Conservation (phyloP, 2,888 invertebrate species). For the Dermolepida albohirtum region DNA sequence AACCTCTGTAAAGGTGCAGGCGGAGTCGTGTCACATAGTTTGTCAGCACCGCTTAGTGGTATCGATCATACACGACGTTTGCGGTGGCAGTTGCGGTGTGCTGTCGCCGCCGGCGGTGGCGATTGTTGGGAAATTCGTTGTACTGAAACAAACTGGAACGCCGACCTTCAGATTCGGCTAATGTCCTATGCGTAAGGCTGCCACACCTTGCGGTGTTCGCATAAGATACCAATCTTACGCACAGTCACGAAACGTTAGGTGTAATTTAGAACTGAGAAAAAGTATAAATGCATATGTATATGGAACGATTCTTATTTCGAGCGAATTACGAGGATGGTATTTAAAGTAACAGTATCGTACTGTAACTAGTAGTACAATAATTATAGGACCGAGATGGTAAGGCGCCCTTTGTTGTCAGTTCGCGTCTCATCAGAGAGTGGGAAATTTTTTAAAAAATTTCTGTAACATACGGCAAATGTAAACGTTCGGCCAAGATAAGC, state of each 20-base stretch:
- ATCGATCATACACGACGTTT: slow-evolving; percentile 4
- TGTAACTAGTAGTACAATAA: too few species aligned
- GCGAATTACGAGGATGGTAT: too few species aligned
- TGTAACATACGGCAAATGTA: too few species aligned
- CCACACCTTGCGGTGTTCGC: slow-evolving; percentile 12
- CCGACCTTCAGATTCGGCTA: slow-evolving; percentile 25
- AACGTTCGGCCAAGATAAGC: too few species aligned
- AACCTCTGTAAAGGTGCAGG: slow-evolving; percentile 7
- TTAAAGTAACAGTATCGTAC: too few species aligned
- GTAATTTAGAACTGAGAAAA: too few species aligned
- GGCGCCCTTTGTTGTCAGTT: too few species aligned
- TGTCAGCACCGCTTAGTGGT: neutral
- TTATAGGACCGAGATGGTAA: too few species aligned
- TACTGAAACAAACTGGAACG: slow-evolving; percentile 14
- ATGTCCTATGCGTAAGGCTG: slow-evolving; percentile 12
- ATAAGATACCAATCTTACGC: slow-evolving; percentile 18
- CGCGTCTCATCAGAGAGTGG: too few species aligned
- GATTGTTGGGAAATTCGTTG: slow-evolving; percentile 18
- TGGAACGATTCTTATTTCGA: too few species aligned
- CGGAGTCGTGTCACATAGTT: neutral
- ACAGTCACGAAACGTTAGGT: neutral
- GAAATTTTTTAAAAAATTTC: too few species aligned
- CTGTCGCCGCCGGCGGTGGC: slow-evolving; percentile 8
- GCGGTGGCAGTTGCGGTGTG: slow-evolving; percentile 11
- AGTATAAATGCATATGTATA: too few species aligned